Percentiles rank a stretch among this genome's conserved stretches.
phyloP scores from a whole-genome alignment of 2,113 vertebrate species.

The Columba janthina region DNA sequence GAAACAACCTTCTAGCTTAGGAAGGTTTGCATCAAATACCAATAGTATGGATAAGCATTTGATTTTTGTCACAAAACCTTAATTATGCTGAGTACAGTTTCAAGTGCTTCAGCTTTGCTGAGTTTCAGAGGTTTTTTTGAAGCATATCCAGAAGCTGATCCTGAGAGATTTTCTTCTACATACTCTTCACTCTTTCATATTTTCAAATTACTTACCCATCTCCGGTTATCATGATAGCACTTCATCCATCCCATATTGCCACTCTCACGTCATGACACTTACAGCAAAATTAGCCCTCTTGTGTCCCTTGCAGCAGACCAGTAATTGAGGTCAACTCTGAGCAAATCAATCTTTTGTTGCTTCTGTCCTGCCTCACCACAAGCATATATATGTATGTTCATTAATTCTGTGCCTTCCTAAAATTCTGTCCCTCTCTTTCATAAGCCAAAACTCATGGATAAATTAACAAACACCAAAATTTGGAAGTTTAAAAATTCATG shows the following conservation, averaged over 20 bases:
- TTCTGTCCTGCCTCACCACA: background rate
- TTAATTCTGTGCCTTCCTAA: background rate
- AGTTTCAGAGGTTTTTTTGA: background rate
- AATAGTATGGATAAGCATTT: background rate
- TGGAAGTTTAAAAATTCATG: background rate
- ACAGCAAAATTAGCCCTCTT: background rate
- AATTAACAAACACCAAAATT: background rate
- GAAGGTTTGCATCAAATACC: background rate
- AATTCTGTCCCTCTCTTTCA: background rate
- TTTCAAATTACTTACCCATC: background rate
- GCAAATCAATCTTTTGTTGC: background rate
- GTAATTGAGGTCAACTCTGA: slow-evolving; percentile 10
- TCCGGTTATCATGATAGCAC: background rate
- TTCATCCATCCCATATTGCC: background rate
- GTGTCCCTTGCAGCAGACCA: background rate
- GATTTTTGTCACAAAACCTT: background rate
- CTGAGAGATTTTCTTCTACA: background rate
- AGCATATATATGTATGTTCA: background rate
- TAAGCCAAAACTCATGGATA: background rate
- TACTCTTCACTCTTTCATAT: background rate
- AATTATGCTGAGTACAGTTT: background rate
- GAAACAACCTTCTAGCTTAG: background rate
- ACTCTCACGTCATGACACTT: background rate
- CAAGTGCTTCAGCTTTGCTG: background rate
- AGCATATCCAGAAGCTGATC: background rate